A percentile compares a stretch with the other conserved stretches of the same genome.
Evolutionary conservation across 2,888 invertebrate species (phyloP).

Genomic region (Trichogramma evanescens): DNA sequence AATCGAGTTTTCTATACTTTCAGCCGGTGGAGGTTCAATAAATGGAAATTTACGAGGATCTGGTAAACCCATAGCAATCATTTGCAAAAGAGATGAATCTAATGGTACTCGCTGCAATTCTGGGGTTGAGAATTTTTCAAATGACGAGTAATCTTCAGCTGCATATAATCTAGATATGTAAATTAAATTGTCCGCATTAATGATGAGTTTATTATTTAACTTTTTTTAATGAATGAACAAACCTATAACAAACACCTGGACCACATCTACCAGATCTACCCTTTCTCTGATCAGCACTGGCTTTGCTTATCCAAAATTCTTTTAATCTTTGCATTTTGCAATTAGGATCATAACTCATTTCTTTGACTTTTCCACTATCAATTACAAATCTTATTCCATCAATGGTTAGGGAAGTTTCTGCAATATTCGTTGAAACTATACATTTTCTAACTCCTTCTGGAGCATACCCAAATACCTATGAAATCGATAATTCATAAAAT

Average conservation of each 20-base stretch:
- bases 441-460: slow-evolving; percentile 94
- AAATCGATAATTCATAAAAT: slow-evolving; percentile 17
- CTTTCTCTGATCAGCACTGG: slow-evolving; percentile 93
- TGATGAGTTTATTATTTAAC: too few relatives aligned
- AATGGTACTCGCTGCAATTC: slow-evolving; percentile 92
- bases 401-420: slow-evolving; percentile 97
- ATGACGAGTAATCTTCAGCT: slow-evolving; percentile 70
- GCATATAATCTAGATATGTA: slow-evolving; percentile 62
- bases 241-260: slow-evolving; percentile 83
- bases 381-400: slow-evolving; percentile 96
- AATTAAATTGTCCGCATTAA: background rate
- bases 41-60: slow-evolving; percentile 91
- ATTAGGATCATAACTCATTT: slow-evolving; percentile 90
- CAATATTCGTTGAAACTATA: slow-evolving; percentile 95
- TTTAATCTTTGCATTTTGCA: slow-evolving; percentile 85
- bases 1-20: slow-evolving; percentile 80
- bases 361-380: slow-evolving; percentile 95
- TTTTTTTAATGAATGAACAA: background rate
- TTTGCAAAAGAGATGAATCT: slow-evolving; percentile 82
- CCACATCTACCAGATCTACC: slow-evolving; percentile 92
- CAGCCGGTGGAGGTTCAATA: slow-evolving; percentile 81
- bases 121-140: slow-evolving; percentile 82
- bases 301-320: slow-evolving; percentile 96
- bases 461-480: slow-evolving; percentile 83
- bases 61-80: slow-evolving; percentile 89